Evolutionary conservation across 1,140 invertebrate species (phyloP).

Genomic region (Monochamus saltuarius): DNA sequence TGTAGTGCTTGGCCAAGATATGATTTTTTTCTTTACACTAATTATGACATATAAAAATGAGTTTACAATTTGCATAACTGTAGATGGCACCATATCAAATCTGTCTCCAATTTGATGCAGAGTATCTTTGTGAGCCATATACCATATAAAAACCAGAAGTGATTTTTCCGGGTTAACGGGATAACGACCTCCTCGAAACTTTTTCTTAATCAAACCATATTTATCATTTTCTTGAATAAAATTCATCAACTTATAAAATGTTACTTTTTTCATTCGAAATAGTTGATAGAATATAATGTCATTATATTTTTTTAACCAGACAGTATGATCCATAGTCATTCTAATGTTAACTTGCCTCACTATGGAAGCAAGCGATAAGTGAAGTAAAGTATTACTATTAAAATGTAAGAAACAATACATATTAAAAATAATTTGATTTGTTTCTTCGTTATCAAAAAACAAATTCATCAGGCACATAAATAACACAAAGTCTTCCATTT

Average conservation of each 20-base stretch:
- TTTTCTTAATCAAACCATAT: conserved; percentile 16
- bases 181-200: conserved; percentile 17
- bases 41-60: conserved; percentile 10
- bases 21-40: conserved; percentile 17
- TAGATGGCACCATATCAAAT: conserved; percentile 16
- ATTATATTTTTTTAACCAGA: conserved; percentile 17
- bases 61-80: conserved; percentile 19
- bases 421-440: no score
- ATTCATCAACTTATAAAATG: background rate
- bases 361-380: no score
- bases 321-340: no score
- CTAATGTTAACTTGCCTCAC: no score
- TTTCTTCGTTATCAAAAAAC: no score
- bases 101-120: conserved; percentile 12
- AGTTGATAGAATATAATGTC: conserved; percentile 13
- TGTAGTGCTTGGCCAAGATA: conserved; percentile 18
- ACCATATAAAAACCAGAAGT: conserved; percentile 24
- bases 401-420: no score
- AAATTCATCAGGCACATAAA: no score
- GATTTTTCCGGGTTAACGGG: conserved; percentile 15
- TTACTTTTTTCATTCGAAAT: no score
- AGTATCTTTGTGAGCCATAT: conserved; percentile 16
- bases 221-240: conserved; percentile 13
- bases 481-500: no score
- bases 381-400: no score